Conservation (phyloP, 2,888 invertebrate genomes). For the Calameuta pallipes region DNA sequence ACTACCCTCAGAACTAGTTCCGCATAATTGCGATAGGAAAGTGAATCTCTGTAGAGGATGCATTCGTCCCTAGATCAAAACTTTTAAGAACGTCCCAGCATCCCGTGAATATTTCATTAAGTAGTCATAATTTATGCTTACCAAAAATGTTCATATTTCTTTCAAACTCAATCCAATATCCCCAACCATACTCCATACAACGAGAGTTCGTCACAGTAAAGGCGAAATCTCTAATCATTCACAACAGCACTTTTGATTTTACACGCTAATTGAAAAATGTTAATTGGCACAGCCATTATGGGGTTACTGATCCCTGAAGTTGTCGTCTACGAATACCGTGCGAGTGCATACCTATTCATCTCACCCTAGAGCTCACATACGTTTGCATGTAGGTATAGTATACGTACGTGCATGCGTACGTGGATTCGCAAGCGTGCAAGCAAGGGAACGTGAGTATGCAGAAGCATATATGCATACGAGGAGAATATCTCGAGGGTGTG, state of each 20-base stretch:
- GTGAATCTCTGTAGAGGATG: constrained; percentile 39
- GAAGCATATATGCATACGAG: constrained; percentile 18
- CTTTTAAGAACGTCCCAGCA: neutral
- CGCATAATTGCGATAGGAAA: constrained; percentile 58
- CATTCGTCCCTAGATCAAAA: neutral
- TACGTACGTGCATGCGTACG: neutral
- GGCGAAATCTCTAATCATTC: neutral
- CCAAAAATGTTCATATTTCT: neutral
- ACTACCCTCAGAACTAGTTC: constrained; percentile 58
- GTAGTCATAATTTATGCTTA: neutral
- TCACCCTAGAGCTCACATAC: constrained; percentile 16
- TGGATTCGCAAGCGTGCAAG: constrained; percentile 19
- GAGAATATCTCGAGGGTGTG: constrained; percentile 53
- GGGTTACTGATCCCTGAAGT: constrained; percentile 56
- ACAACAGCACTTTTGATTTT: neutral
- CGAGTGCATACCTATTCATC: constrained; percentile 44
- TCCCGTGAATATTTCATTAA: neutral
- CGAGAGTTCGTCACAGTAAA: neutral
- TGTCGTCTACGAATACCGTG: constrained; percentile 30
- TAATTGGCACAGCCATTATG: constrained; percentile 49
- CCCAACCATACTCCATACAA: neutral
- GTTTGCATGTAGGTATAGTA: constrained; percentile 10
- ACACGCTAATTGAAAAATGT: constrained; percentile 22
- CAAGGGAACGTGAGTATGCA: constrained; percentile 13
- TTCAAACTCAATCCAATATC: neutral